Conservation (phyloP, 2,797 vertebrate genomes). For the Gadopsis marmoratus region DNA sequence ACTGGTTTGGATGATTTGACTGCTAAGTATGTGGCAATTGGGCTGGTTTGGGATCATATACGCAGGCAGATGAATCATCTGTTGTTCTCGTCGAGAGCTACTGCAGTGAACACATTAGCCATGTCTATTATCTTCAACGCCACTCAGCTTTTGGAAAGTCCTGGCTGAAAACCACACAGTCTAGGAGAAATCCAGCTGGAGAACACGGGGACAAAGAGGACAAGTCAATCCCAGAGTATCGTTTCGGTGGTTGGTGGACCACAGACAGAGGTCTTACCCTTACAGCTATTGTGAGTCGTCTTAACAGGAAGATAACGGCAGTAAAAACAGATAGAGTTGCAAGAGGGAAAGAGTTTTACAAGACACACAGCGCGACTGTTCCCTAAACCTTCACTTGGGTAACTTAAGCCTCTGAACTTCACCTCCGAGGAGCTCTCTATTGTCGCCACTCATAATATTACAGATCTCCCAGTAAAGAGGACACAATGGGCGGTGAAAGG, state of each 20-base stretch:
- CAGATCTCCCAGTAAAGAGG: conserved; percentile 60
- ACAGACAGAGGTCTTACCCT: conserved; percentile 66
- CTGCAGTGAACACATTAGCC: conserved; percentile 63
- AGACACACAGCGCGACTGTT: conserved; percentile 59
- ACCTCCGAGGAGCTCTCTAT: conserved; percentile 64
- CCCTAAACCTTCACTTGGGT: conserved; percentile 62
- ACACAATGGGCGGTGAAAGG: conserved; percentile 64
- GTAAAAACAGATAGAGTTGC: conserved; percentile 69
- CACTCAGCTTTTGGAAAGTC: conserved; percentile 67
- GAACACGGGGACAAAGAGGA: conserved; percentile 51
- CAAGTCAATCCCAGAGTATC: conserved; percentile 59
- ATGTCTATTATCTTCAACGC: conserved; percentile 66
- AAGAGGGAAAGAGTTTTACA: conserved; percentile 34
- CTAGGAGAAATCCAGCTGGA: conserved; percentile 53
- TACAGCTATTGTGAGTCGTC: conserved; percentile 65
- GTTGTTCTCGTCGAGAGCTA: conserved; percentile 65
- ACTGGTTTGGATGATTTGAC: conserved; percentile 52
- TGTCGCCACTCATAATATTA: conserved; percentile 72
- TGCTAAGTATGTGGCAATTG: conserved; percentile 51
- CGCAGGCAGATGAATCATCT: conserved; percentile 59
- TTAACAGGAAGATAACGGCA: conserved; percentile 58
- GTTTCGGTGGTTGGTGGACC: conserved; percentile 46
- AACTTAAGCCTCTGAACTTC: conserved; percentile 69
- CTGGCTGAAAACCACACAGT: conserved; percentile 56
- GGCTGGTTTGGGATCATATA: conserved; percentile 45